Evolutionary conservation across 2,888 invertebrate genomes (phyloP).

Genomic region (Noctua janthina): DNA sequence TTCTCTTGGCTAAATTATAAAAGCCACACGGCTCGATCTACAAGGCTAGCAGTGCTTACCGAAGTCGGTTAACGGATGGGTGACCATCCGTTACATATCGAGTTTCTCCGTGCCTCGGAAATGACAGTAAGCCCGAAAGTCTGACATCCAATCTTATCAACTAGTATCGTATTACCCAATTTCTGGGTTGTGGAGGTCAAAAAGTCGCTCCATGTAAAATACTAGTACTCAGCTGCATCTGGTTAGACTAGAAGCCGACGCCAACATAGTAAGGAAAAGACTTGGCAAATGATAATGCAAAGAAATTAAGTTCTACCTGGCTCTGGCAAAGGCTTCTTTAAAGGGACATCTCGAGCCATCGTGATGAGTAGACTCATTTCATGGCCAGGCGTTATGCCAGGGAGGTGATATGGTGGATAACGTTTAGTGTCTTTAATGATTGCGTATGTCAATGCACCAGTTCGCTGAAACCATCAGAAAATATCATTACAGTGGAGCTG

Average conservation of each 20-base stretch:
- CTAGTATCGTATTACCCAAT: background rate
- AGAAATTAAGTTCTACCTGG: slow-evolving; percentile 75
- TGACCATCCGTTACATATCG: background rate
- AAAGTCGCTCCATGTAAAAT: background rate
- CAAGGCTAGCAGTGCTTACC: background rate
- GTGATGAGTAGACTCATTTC: slow-evolving; percentile 78
- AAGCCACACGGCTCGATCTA: background rate
- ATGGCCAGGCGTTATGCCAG: slow-evolving; percentile 83
- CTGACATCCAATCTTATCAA: background rate
- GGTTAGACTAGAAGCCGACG: background rate
- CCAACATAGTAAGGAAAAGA: background rate
- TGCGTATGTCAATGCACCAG: slow-evolving; percentile 68
- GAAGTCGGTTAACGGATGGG: background rate
- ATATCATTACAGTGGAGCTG: background rate
- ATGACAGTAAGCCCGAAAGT: background rate
- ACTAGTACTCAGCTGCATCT: background rate
- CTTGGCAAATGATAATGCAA: background rate
- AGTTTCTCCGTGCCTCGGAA: background rate
- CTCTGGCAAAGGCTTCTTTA: slow-evolving; percentile 85
- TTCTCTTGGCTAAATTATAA: background rate
- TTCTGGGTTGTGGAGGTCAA: background rate
- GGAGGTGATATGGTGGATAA: slow-evolving; percentile 75
- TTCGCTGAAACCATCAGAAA: slow-evolving; percentile 66
- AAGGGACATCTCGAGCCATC: slow-evolving; percentile 82
- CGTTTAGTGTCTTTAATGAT: slow-evolving; percentile 77